Evolutionary conservation across 1,140 invertebrate species (phyloP), one percentile per base, ranked within the genome.

Genomic region (Hydropsyche tenuis): DNA sequence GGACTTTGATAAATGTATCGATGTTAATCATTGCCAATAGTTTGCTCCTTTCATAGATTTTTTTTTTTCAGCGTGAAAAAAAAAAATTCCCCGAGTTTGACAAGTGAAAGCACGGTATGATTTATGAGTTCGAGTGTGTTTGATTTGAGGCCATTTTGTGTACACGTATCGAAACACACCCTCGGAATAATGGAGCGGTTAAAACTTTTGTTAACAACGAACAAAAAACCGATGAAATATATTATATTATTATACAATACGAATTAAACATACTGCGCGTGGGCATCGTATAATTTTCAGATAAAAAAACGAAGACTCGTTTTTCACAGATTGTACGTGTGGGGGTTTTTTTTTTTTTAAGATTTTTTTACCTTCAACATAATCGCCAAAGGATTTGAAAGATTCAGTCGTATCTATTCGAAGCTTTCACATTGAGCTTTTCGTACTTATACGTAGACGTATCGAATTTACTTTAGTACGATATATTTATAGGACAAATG

Each of bases 141-240:
- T 53, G 48, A 53, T 53, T 53, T 53, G 20, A 53, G 48, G 48
- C 48, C 16, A 5, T 53, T 53, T 53, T 48, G 16, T 48, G 46
- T 18, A 48, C 46, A 48, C 46, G 46, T 53, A 53, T 53, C 9
- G 16, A 16, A 53, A 53, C 30, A 53, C 16, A 53, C 12, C 46
- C 12, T 48, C 46, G 4, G 46, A 18, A 37, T 37, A 37, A 37
- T 37, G 30, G 30, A 37, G 30, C 30, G 30, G 30, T 37, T 37
- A 9, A 37, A 37, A 37, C 30, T 37, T 37, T 37, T 37, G 30
- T 37, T 37, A 37, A 37, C 30, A 37, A 37, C 30, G 3, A 9
- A 9, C 30, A 9, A 37, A 37, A 37, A 37, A 37, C 3, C 30
- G 3, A 4, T 9, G 30, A 3, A 37, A 9, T 37, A 37, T 37